Conservation (phyloP, 2,888 invertebrate species). For the Agrilus biguttatus region DNA sequence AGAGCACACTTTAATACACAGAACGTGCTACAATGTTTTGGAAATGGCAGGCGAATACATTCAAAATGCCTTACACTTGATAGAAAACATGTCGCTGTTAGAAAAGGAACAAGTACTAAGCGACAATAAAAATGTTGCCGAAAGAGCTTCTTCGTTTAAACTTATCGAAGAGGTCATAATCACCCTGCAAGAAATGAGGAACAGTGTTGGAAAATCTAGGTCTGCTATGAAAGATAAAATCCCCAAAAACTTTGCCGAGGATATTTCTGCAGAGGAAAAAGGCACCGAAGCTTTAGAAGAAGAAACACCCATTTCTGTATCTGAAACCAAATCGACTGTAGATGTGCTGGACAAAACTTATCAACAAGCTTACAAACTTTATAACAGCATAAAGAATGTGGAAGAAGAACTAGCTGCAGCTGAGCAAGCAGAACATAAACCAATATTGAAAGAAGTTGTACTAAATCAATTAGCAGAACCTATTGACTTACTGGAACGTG, state of each 20-base stretch:
- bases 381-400: conserved; percentile 28
- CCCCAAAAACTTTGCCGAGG: conserved; percentile 1
- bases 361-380: conserved; percentile 32
- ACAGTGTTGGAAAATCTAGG: conserved; percentile 31
- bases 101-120: conserved; percentile 28
- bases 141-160: conserved; percentile 28
- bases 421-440: conserved; percentile 15
- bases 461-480: conserved; percentile 21
- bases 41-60: conserved; percentile 43
- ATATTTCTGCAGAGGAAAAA: conserved; percentile 6
- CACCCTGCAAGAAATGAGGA: conserved; percentile 44
- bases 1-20: conserved; percentile 50
- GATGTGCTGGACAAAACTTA: conserved; percentile 23
- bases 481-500: conserved; percentile 20
- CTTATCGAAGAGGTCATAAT: conserved; percentile 34
- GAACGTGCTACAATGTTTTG: conserved; percentile 51
- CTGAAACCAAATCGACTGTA: conserved; percentile 16
- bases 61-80: conserved; percentile 37
- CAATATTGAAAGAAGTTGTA: conserved; percentile 16
- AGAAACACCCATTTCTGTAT: conserved; percentile 14
- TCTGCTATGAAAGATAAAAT: conserved; percentile 15
- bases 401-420: conserved; percentile 13
- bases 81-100: conserved; percentile 36
- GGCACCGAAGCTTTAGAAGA: conserved; percentile 5
- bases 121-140: conserved; percentile 19